Conservation (phyloP, 2,113 vertebrate species). For the Phyllostomus discolor region DNA sequence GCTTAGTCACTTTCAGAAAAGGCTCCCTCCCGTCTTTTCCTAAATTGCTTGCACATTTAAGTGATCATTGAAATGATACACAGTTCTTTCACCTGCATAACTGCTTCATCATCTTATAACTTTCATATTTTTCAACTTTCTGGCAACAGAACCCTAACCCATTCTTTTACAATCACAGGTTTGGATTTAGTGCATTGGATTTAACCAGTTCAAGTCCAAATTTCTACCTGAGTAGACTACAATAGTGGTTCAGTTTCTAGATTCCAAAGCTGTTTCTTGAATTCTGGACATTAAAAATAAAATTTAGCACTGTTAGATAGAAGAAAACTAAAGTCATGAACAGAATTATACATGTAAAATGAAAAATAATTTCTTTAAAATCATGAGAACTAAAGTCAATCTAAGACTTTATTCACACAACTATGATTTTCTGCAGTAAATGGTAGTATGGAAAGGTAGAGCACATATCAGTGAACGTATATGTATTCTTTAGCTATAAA, state of each 20-base stretch:
- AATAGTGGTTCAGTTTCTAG: background rate
- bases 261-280: background rate
- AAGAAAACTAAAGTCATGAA: background rate
- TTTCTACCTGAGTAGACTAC: background rate
- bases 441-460: constrained; percentile 7
- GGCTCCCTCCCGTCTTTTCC: background rate
- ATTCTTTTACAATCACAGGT: background rate
- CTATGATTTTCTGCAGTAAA: constrained; percentile 30
- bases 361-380: constrained; percentile 34
- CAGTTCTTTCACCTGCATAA: background rate
- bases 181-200: background rate
- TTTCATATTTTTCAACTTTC: background rate
- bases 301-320: background rate
- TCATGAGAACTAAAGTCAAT: constrained; percentile 41
- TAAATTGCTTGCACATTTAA: background rate
- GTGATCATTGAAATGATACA: background rate
- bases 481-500: constrained; percentile 11
- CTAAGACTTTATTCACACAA: background rate
- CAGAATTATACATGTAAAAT: background rate
- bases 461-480: background rate
- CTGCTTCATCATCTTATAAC: background rate
- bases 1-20: background rate
- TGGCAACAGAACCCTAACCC: background rate
- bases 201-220: background rate
- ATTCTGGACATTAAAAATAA: constrained; percentile 5